phyloP scores from a whole-genome alignment of 2,888 invertebrate genomes.

The Himalopsyche kuldschensis region DNA sequence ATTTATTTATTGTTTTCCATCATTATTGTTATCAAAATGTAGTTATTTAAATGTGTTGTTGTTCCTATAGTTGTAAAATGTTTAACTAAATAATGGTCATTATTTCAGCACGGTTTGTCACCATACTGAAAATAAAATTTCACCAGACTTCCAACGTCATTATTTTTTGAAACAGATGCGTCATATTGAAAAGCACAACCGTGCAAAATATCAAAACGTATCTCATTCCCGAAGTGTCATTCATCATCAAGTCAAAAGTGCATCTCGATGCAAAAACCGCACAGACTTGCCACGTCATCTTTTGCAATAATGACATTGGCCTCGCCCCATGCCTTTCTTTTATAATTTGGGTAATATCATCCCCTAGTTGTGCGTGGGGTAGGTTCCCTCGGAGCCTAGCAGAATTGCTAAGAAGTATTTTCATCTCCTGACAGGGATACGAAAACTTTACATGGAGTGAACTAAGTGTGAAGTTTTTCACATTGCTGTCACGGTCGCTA shows the following conservation, averaged over 20 bases:
- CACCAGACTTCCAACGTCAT: not conserved
- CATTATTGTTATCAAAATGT: no score
- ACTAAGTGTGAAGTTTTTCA: not conserved
- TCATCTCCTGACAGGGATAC: not conserved
- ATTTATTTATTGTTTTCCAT: no score
- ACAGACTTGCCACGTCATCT: conserved; percentile 16
- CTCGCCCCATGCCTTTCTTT: conserved; percentile 26
- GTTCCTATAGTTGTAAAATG: no score
- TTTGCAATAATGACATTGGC: conserved; percentile 33
- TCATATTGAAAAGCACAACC: not conserved
- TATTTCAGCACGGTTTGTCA: not conserved
- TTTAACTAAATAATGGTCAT: no score
- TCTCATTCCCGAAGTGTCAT: conserved; percentile 8
- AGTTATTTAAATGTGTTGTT: no score
- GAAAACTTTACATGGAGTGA: not conserved
- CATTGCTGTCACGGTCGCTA: not conserved
- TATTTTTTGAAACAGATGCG: not conserved
- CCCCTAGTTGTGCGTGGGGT: conserved; percentile 19
- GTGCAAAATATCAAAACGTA: not conserved
- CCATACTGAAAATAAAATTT: not conserved
- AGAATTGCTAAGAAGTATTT: conserved; percentile 21
- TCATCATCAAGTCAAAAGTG: conserved; percentile 15
- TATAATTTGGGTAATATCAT: conserved; percentile 39
- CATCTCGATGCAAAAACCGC: conserved; percentile 6
- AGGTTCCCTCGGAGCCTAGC: not conserved